Base-by-base conservation (phyloP, 2,113 vertebrate species). In the Recurvirostra avosetta region DNA sequence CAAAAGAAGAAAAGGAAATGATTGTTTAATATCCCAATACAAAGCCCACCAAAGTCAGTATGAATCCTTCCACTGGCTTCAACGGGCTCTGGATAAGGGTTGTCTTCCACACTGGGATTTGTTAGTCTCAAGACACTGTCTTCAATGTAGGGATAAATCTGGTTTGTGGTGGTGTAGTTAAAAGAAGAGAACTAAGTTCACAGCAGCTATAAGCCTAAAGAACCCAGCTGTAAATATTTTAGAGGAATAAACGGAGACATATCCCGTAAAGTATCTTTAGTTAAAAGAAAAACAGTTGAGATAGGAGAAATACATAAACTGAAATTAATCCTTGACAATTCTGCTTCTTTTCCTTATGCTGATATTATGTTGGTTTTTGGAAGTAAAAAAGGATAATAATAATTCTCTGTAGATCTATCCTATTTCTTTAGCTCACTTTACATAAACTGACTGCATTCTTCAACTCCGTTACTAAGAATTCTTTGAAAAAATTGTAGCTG, bases 301-400 rank as follows among this genome's bases (percentile, higher is more conserved):
- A 67, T 59, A 43, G 11, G n/a, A 61, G 34, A 89, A 92, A 94
- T 79, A 40, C 12, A 87, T 26, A 82, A 84, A 81, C 30, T 62
- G n/a, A 96, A 95, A 96, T 91, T 88, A 94, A 95, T 85, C 66
- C 41, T 76, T 91, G 43, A 67, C 56, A 40, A 70, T 86, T 94
- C 45, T 63, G 16, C 71, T 82, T n/a, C 32, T 67, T 94, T 95
- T 73, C 59, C 43, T 90, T 63, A 84, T 68, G 18, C 67, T 67
- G 67, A 62, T 91, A 72, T 70, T 70, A 93, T 45, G 61, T 8
- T 71, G 49, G 14, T 2, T 21, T 86, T 89, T 67, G 38, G 40
- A 92, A 94, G 38, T 26, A 66, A 65, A 82, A 90, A 85, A 75
- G 66, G 26, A 76, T 73, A 52, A 72, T 43, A 61, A 36, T 50